phyloP scores from a whole-genome alignment of 2,113 vertebrate genomes.

The Gambusia holbrooki region DNA sequence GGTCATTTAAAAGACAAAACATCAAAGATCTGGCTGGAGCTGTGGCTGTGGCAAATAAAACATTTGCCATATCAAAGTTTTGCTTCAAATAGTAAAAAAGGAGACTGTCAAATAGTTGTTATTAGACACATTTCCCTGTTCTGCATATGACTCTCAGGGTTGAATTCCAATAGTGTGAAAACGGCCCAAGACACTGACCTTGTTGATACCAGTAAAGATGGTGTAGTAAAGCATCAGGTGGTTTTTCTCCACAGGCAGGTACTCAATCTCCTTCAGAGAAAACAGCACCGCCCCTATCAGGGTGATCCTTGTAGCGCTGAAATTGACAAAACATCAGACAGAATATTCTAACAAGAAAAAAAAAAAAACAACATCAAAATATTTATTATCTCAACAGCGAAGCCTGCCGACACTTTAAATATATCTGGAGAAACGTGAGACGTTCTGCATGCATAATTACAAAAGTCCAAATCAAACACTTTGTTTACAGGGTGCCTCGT shows the following conservation, averaged over 20 bases:
- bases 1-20: conserved; percentile 61
- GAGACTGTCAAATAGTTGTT: background rate
- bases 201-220: conserved; percentile 86
- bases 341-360: background rate
- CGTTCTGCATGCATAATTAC: too few species aligned
- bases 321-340: conserved; percentile 16
- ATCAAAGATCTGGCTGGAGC: conserved; percentile 23
- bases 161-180: background rate
- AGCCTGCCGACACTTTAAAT: background rate
- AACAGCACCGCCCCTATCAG: conserved; percentile 93
- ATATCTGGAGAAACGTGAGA: background rate
- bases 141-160: background rate
- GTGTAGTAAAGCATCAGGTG: conserved; percentile 93
- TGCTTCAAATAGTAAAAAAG: conserved; percentile 1
- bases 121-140: background rate
- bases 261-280: conserved; percentile 85
- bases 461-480: too few species aligned
- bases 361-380: background rate
- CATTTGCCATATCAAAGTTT: conserved; percentile 4
- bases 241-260: conserved; percentile 85
- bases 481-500: too few species aligned
- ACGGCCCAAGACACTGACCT: conserved; percentile 81
- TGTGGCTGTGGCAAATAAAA: conserved; percentile 3
- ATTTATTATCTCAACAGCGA: background rate
- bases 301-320: conserved; percentile 90